Evolutionary conservation across 2,113 vertebrate genomes (phyloP).

Genomic region (Geococcyx californianus): DNA sequence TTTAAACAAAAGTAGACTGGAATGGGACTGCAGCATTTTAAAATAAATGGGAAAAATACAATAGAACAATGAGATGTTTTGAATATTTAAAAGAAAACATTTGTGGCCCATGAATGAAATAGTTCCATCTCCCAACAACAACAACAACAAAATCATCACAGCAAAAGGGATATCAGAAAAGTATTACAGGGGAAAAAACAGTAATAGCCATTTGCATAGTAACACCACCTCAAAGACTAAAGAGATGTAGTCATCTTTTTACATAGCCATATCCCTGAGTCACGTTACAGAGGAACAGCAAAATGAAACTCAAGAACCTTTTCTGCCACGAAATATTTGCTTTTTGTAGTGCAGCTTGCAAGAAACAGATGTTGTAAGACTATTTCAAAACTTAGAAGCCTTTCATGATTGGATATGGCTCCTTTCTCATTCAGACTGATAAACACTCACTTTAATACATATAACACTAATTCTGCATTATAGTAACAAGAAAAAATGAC

Average conservation of each 20-base stretch:
- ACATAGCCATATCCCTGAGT: constrained; percentile 43
- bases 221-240: constrained; percentile 39
- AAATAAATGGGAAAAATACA: not conserved
- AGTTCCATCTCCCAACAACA: not conserved
- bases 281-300: constrained; percentile 26
- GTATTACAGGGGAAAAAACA: not conserved
- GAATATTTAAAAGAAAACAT: constrained; percentile 2
- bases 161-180: constrained; percentile 20
- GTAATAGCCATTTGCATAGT: not conserved
- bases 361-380: constrained; percentile 36
- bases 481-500: not conserved
- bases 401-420: not conserved
- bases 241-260: constrained; percentile 21
- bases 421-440: constrained; percentile 1
- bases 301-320: not conserved
- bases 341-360: not conserved
- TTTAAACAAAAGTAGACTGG: not conserved
- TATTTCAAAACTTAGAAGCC: not conserved
- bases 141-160: not conserved
- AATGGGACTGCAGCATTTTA: not conserved
- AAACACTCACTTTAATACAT: not conserved
- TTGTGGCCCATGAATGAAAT: constrained; percentile 30
- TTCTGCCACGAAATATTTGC: constrained; percentile 10
- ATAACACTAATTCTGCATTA: not conserved
- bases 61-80: not conserved